Conservation (phyloP, 2,797 vertebrate species). For the Rhincodon typus region DNA sequence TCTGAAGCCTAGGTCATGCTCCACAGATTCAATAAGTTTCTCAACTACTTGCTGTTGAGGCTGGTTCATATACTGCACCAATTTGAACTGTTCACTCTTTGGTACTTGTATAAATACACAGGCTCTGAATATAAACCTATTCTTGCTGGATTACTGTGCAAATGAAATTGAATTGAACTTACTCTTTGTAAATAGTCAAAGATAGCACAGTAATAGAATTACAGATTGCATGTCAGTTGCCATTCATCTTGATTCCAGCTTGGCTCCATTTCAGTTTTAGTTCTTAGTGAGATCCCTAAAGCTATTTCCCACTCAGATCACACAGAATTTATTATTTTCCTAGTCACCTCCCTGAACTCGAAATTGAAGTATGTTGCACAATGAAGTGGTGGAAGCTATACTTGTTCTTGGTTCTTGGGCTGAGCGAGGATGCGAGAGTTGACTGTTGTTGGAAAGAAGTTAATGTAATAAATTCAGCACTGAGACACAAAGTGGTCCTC, state of each 20-base stretch:
- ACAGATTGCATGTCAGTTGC: not conserved
- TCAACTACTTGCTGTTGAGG: not conserved
- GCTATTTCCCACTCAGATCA: not conserved
- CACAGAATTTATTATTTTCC: not conserved
- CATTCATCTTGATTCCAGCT: not conserved
- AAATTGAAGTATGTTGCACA: not conserved
- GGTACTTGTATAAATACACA: not conserved
- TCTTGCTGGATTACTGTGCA: not conserved
- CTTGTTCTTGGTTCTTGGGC: not conserved
- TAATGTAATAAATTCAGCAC: not conserved
- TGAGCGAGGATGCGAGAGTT: not conserved
- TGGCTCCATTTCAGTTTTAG: not conserved
- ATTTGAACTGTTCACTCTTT: not conserved
- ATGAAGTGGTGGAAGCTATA: not conserved
- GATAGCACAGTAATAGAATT: not conserved
- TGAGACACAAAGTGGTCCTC: not conserved
- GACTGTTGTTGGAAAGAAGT: not conserved
- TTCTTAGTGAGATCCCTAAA: not conserved
- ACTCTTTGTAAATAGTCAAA: conserved; percentile 23
- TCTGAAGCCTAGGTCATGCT: not conserved
- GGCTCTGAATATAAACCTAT: not conserved
- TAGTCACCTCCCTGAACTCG: not conserved
- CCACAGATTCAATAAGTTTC: not conserved
- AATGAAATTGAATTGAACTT: conserved; percentile 29
- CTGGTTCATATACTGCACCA: not conserved